Evolutionary conservation across 2,113 vertebrate species (phyloP).

Genomic region (Brachyistius frenatus): DNA sequence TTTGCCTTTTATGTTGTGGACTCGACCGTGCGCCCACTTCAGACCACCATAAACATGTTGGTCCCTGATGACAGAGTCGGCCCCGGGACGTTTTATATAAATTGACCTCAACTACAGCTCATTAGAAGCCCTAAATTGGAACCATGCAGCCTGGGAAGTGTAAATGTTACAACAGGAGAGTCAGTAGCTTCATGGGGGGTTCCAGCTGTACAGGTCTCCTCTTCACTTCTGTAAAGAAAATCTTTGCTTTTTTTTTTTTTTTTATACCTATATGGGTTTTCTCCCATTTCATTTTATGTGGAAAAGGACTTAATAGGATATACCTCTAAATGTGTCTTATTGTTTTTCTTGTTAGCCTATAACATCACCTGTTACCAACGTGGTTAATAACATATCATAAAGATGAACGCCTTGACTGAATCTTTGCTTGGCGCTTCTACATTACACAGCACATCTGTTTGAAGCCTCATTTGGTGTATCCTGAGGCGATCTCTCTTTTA

Average conservation of each 20-base stretch:
- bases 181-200: conserved; percentile 56
- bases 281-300: not conserved
- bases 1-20: conserved; percentile 84
- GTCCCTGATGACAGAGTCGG: conserved; percentile 86
- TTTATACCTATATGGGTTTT: not conserved
- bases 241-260: not conserved
- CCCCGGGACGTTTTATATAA: conserved; percentile 84
- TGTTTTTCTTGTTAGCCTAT: not conserved
- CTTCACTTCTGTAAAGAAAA: conserved; percentile 21
- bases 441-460: conserved; percentile 14
- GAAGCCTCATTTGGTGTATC: conserved; percentile 29
- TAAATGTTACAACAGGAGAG: conserved; percentile 73
- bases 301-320: not conserved
- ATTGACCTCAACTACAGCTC: conserved; percentile 88
- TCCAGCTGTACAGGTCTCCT: conserved; percentile 41
- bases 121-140: conserved; percentile 87
- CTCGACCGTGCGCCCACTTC: conserved; percentile 84
- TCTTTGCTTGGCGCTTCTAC: not conserved
- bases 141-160: conserved; percentile 82
- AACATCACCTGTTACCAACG: conserved; percentile 12
- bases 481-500: conserved; percentile 53
- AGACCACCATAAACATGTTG: conserved; percentile 88
- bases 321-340: conserved; percentile 1
- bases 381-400: not conserved
- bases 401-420: not conserved